A percentile compares a stretch with the other conserved stretches of the same genome.
phyloP scores from a whole-genome alignment of 2,113 vertebrate species.

The Ranitomeya variabilis region DNA sequence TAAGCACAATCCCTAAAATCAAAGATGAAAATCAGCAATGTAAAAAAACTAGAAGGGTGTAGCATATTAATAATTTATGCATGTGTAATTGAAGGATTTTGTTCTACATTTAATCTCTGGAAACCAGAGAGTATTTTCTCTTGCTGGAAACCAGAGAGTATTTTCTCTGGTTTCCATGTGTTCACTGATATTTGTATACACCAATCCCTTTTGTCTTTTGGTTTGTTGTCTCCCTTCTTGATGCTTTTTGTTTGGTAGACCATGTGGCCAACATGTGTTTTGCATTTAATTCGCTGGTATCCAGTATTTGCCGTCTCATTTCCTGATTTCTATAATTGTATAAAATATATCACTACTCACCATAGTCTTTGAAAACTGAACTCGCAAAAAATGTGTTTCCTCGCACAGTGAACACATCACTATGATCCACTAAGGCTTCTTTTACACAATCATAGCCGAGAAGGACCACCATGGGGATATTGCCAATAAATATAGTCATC shows the following conservation, averaged over 20 bases:
- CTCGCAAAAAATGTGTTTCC: neutral
- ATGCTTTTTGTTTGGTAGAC: neutral
- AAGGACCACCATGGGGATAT: slow-evolving; percentile 60
- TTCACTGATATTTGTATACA: neutral
- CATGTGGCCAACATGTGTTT: neutral
- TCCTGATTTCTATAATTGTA: neutral
- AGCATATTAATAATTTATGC: neutral
- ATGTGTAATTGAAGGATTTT: neutral
- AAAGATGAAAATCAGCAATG: neutral
- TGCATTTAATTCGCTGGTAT: neutral
- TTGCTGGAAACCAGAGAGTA: neutral
- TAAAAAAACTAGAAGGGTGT: neutral
- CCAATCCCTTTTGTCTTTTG: neutral
- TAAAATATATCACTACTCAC: slow-evolving; percentile 4
- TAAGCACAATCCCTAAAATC: neutral
- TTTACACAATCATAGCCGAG: slow-evolving; percentile 61
- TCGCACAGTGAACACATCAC: slow-evolving; percentile 61
- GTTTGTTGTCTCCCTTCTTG: neutral
- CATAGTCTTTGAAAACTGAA: slow-evolving; percentile 16
- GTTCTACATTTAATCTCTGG: neutral
- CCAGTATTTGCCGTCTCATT: neutral
- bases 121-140: neutral
- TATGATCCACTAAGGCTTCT: slow-evolving; percentile 60
- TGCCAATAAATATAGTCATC: slow-evolving; percentile 62
- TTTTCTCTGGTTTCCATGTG: neutral